Evolutionary conservation across 2,888 invertebrate genomes (phyloP).

Genomic region (Diarsia brunnea): DNA sequence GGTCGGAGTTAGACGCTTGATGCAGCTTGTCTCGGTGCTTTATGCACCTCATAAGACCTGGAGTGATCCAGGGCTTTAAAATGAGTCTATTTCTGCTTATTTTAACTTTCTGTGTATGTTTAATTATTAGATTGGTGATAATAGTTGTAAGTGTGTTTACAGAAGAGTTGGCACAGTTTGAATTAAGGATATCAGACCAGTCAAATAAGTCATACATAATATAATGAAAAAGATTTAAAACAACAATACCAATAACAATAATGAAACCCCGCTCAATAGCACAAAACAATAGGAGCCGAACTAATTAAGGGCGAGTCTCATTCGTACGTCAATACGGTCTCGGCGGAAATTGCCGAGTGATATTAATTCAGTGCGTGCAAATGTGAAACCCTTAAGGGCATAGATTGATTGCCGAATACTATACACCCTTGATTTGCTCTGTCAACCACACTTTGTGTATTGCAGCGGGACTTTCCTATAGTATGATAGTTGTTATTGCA

Average conservation of each 20-base stretch:
- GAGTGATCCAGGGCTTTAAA: too few relatives aligned
- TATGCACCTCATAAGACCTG: too few relatives aligned
- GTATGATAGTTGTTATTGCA: neutral
- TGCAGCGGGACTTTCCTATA: neutral
- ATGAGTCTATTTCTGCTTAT: too few relatives aligned
- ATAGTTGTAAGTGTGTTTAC: too few relatives aligned
- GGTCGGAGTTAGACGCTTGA: too few relatives aligned
- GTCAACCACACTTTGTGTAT: conserved; percentile 13
- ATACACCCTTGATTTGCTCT: conserved; percentile 20
- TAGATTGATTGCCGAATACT: conserved; percentile 60
- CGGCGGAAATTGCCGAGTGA: conserved; percentile 46
- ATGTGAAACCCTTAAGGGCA: conserved; percentile 58
- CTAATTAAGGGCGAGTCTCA: conserved; percentile 43
- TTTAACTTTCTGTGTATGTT: too few relatives aligned
- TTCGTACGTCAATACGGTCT: conserved; percentile 17
- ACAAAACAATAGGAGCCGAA: conserved; percentile 12
- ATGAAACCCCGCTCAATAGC: neutral
- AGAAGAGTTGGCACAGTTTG: too few relatives aligned
- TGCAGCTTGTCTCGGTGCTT: too few relatives aligned
- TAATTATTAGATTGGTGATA: too few relatives aligned
- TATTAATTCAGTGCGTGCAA: conserved; percentile 54
- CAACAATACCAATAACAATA: neutral
- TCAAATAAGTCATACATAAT: neutral
- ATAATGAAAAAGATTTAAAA: neutral
- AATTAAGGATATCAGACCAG: too few relatives aligned